Evolutionary conservation across 2,797 vertebrate genomes (phyloP), one percentile per base, ranked within the genome.

Genomic region (Poecilia velifera): DNA sequence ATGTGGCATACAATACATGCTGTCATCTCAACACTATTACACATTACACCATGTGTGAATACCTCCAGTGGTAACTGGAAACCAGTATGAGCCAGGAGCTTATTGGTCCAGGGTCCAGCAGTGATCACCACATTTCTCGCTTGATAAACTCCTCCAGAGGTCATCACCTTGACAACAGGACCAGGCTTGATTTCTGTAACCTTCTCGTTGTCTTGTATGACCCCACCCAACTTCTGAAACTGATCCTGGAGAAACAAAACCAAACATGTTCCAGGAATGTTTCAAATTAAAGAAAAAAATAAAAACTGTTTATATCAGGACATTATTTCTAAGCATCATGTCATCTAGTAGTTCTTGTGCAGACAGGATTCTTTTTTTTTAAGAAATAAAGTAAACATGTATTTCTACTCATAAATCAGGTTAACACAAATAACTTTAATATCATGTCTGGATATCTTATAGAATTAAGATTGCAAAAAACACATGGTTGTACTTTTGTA

Each of bases 41-140:
- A 36, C 10, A 3, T 45, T 12, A n/a, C 22, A n/a, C 10, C 13
- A 43, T 14, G 41, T 47, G 9, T 66, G 0, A 72, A 25, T 91
- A 98, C 98, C 97, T 97, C 93, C 49, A 99, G 96, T 0, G 98
- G 98, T 55, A 99, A 91, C 72, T 88, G 84, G 7, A 98, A 91
- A 9, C 96, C 96, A 53, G 95, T 92, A 3, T 94, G 91, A 20
- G 87, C 84, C 76, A 98, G 90, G 1, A 99, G 83, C 68, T 13
- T 86, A 39, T 96, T 94, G 0, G 96, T 92, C 98, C 98, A 99
- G 3, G 98, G 91, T 81, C 98, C 98, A 0, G 95, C 97, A 0
- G 98, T 92, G 83, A 99, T 95, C 89, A 98, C 92, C 82, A 99
- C 55, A 53, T 90, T 95, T 51, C 92, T 94, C 4, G 97, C 94